Conservation (phyloP, 2,113 vertebrate species). For the Okapia johnstoni region DNA sequence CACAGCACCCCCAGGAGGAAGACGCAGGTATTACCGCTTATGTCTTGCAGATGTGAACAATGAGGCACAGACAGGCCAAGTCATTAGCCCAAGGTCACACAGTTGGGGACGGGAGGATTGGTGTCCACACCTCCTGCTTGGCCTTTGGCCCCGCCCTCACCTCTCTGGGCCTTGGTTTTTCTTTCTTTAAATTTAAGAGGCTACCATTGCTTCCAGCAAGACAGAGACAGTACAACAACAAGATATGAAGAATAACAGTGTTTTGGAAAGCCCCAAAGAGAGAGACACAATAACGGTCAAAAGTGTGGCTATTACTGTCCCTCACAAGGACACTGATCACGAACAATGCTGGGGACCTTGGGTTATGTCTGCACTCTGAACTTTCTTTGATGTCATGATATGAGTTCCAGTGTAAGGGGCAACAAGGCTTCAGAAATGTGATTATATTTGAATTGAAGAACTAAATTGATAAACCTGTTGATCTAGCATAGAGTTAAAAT, state of each 20-base stretch:
- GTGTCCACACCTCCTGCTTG: fast-evolving
- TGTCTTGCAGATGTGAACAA: background rate
- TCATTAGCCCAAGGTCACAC: background rate
- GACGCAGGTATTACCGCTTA: background rate
- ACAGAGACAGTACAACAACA: background rate
- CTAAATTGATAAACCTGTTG: background rate
- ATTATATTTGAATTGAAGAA: background rate
- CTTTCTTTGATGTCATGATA: background rate
- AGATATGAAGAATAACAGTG: background rate
- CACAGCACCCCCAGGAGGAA: background rate
- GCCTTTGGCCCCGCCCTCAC: background rate
- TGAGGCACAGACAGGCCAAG: background rate
- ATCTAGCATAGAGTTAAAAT: background rate
- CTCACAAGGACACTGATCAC: background rate
- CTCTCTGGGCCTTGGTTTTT: background rate
- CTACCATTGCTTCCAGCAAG: background rate
- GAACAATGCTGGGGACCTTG: background rate
- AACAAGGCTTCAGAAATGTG: background rate
- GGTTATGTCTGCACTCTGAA: fast-evolving
- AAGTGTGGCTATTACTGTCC: background rate
- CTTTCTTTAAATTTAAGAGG: background rate
- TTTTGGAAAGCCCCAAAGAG: background rate
- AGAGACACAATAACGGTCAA: background rate
- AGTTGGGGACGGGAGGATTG: background rate
- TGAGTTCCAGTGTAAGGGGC: background rate